Evolutionary conservation across 2,113 vertebrate species (phyloP), one percentile per base, ranked within the genome.

Genomic region (Argyrosomus japonicus): DNA sequence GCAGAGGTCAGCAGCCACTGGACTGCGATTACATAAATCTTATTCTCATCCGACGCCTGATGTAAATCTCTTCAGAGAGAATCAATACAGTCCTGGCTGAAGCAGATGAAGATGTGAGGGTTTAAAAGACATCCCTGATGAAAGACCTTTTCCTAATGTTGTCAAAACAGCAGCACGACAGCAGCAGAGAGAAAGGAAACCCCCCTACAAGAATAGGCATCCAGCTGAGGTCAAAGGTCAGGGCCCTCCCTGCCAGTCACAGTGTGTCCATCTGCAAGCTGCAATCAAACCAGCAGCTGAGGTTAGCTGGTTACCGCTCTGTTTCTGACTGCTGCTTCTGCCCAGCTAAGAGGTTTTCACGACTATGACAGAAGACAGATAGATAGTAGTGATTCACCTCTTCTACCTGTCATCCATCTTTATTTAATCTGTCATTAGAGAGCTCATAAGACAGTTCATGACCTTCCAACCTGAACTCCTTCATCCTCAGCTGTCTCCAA

Each of bases 181-280:
- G 81, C 80, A 82, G 86, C 67, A 88, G 73, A 79, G 54, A 75
- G 60, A 56, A 58, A 3, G 67, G 51, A 71, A 50, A 43, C 69
- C 56, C 75, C 56, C 48, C 43, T 3, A 69, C 47, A 79, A 87
- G 85, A 89, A 76, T 68, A 61, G 76, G 57, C 78, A 72, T 87
- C 84, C 88, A 78, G 81, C 86, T 88, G 77, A 87, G 89, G 89
- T 93, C 75, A 94, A 86, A 90, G 94, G 93, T 93, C 89, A 88
- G 54, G 19, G 64, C 64, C 83, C 78, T 77, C 75, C 68, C 74
- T 79, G 79, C 36, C 82, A 62, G 63, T 78, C 68, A 67, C 56
- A 77, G 50, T 80, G 64, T 53, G 63, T 90, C 93, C 92, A 93
- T 94, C 91, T 94, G 93, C 79, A 84, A 58, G 47, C 79, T 85